These are phyloP conservation scores for Dreissena rostriformis DNA, from an alignment of 1,140 invertebrate genomes.

Conservation along the genomic window DNA sequence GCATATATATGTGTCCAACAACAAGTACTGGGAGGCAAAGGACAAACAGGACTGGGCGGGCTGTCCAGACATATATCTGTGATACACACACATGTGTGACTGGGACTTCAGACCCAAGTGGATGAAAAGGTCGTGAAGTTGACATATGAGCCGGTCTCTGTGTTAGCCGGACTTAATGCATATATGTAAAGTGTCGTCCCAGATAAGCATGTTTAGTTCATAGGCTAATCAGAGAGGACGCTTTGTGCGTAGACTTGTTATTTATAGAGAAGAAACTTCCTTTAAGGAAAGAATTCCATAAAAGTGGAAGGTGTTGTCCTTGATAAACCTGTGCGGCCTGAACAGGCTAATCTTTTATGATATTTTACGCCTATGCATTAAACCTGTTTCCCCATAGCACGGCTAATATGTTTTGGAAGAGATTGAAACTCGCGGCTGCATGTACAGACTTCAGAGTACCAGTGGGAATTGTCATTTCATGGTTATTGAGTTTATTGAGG, in stretches of 20 bases:
- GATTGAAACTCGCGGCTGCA: no score
- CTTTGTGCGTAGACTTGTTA: neutral
- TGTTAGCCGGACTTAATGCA: neutral
- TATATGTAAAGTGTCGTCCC: neutral
- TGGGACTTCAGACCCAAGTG: neutral
- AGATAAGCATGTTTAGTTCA: no score
- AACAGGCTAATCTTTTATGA: no score
- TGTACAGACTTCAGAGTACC: no score
- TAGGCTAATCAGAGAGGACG: neutral
- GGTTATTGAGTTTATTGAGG: no score
- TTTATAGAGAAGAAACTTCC: neutral
- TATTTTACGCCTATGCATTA: no score
- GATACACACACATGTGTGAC: constrained; percentile 8
- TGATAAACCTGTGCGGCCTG: no score
- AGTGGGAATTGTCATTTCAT: no score
- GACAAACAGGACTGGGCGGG: constrained; percentile 92
- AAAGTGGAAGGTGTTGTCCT: no score
- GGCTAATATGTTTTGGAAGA: no score
- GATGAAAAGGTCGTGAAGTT: neutral
- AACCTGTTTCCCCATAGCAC: no score
- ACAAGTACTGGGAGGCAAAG: constrained; percentile 97
- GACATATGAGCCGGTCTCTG: neutral
- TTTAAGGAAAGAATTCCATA: no score
- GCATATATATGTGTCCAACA: constrained; percentile 92
- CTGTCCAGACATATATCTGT: constrained; percentile 94